A percentile compares a stretch with the other conserved stretches of the same genome.
These are phyloP conservation scores for Diploscapter pachys DNA, from an alignment of 1,140 invertebrate genomes.

Conservation along the genomic window DNA sequence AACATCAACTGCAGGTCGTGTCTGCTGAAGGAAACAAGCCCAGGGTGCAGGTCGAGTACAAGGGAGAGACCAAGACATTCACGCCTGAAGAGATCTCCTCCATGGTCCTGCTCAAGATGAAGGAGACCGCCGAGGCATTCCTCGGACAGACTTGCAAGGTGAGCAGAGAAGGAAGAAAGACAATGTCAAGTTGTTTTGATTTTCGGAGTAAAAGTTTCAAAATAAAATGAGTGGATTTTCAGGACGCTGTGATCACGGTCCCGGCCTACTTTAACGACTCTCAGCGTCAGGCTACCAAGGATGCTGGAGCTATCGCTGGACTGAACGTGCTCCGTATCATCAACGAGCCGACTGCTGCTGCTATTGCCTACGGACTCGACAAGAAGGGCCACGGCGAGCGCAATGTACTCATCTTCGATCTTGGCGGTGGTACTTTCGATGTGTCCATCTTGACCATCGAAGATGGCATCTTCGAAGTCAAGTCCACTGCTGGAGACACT, in stretches of 20 bases:
- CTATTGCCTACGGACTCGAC: slow-evolving; percentile 79
- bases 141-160: slow-evolving; percentile 63
- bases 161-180: neutral
- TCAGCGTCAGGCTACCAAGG: slow-evolving; percentile 73
- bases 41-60: slow-evolving; percentile 66
- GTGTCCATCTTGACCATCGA: slow-evolving; percentile 91
- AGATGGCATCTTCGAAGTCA: slow-evolving; percentile 91
- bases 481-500: slow-evolving; percentile 92
- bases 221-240: slow-evolving; percentile 46
- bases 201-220: neutral
- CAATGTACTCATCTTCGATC: slow-evolving; percentile 75
- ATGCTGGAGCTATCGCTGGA: slow-evolving; percentile 70
- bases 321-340: slow-evolving; percentile 71
- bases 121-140: slow-evolving; percentile 63
- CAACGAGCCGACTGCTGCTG: slow-evolving; percentile 75
- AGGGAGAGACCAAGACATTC: slow-evolving; percentile 82
- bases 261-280: slow-evolving; percentile 69
- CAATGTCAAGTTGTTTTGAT: neutral
- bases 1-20: slow-evolving; percentile 32
- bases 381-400: slow-evolving; percentile 66
- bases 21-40: slow-evolving; percentile 40
- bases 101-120: slow-evolving; percentile 73
- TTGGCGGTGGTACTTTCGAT: slow-evolving; percentile 94
- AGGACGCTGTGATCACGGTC: slow-evolving; percentile 57
- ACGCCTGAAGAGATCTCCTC: slow-evolving; percentile 85